phyloP scores from a whole-genome alignment of 2,888 invertebrate genomes.

The Tenthredo amoena region DNA sequence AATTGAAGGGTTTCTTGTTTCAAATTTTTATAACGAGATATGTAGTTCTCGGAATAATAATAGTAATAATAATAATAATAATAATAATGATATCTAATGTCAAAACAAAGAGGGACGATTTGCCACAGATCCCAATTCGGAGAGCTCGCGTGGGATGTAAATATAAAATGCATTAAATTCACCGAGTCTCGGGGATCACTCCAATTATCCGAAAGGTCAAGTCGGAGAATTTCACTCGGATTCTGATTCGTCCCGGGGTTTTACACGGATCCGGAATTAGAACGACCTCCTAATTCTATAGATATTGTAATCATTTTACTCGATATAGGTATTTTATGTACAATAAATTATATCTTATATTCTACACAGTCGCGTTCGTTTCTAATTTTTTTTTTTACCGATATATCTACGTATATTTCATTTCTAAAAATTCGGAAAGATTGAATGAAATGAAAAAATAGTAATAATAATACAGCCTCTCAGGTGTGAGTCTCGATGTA shows the following conservation, averaged over 20 bases:
- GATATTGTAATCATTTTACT: not conserved
- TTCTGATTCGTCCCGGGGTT: not conserved
- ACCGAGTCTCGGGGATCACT: slow-evolving; percentile 4
- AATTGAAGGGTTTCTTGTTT: not conserved
- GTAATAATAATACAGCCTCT: not conserved
- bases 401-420: not conserved
- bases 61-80: not conserved
- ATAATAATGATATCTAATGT: not conserved
- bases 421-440: not conserved
- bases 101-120: not conserved
- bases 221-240: slow-evolving; percentile 2
- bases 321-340: not conserved
- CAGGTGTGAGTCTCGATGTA: not conserved
- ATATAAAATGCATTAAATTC: slow-evolving; percentile 58
- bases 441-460: not conserved
- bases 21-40: not conserved
- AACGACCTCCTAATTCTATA: not conserved
- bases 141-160: slow-evolving; percentile 52
- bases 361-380: not conserved
- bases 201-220: slow-evolving; percentile 35
- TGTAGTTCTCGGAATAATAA: not conserved
- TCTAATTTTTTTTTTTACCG: not conserved
- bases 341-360: not conserved
- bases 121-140: not conserved
- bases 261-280: slow-evolving; percentile 12